Evolutionary conservation across 30 jellyfish, hydroid and myxozoan genomes (phyloP).

Genomic region (Cassiopea andromeda): DNA sequence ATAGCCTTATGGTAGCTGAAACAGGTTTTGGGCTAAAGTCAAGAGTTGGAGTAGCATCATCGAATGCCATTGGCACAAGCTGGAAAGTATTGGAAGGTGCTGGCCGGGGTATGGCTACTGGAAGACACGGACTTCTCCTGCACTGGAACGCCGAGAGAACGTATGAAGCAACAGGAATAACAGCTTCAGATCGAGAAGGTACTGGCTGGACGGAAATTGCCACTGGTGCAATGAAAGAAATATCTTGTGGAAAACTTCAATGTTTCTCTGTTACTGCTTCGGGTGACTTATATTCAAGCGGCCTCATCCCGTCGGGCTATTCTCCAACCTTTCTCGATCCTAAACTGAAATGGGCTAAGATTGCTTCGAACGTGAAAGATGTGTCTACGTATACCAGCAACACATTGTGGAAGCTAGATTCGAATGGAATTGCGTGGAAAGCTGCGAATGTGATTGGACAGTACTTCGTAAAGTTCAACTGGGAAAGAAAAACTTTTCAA

Average conservation of each 20-base stretch:
- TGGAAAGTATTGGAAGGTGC: neutral
- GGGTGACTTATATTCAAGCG: neutral
- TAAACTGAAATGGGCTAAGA: constrained; percentile 1
- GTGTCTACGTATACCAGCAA: neutral
- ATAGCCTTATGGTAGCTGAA: neutral
- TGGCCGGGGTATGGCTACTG: neutral
- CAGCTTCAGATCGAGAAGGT: constrained; percentile 17
- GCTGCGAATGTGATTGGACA: constrained; percentile 19
- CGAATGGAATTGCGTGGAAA: constrained; percentile 30
- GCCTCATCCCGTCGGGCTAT: neutral
- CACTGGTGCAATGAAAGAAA: neutral
- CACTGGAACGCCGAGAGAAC: neutral
- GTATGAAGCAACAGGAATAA: neutral
- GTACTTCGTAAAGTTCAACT: constrained; percentile 1
- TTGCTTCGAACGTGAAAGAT: neutral
- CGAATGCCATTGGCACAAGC: constrained; percentile 18
- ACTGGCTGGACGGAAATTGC: neutral
- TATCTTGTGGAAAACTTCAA: neutral
- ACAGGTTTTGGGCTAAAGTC: neutral
- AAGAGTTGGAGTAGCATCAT: constrained; percentile 25
- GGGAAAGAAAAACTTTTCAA: constrained; percentile 24
- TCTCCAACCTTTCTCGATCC: neutral
- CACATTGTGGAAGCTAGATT: constrained; percentile 17
- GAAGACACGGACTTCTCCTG: constrained; percentile 26
- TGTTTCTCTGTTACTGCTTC: neutral